These are phyloP conservation scores for Synodontis membranacea DNA, from an alignment of 2,113 vertebrate species.

Conservation along the genomic window DNA sequence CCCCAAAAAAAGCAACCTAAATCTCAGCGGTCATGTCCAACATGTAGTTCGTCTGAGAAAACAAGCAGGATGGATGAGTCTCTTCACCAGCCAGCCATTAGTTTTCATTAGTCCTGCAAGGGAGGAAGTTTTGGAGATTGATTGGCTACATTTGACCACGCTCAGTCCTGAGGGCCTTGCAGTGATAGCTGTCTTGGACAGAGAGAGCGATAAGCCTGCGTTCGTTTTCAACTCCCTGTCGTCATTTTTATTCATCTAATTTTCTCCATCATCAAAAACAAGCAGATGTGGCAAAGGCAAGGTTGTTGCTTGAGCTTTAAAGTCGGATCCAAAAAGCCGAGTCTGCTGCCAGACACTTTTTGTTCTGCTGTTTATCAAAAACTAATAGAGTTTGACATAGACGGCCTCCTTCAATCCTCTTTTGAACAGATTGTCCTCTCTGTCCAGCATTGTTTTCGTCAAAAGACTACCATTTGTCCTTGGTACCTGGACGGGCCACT, in stretches of 20 bases:
- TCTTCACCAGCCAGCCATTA: conserved; percentile 71
- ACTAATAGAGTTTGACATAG: conserved; percentile 15
- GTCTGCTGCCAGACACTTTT: conserved; percentile 16
- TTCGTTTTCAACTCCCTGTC: conserved; percentile 58
- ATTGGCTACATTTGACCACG: conserved; percentile 73
- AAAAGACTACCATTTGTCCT: conserved; percentile 4
- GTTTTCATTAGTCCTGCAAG: conserved; percentile 72
- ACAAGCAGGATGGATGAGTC: conserved; percentile 68
- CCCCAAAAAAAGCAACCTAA: neutral
- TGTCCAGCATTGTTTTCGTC: neutral
- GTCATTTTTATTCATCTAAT: conserved; percentile 71
- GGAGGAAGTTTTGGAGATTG: conserved; percentile 69
- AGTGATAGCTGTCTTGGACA: conserved; percentile 67
- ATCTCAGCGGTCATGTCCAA: conserved; percentile 19
- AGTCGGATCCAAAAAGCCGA: neutral
- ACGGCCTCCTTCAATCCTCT: neutral
- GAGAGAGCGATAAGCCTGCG: conserved; percentile 67
- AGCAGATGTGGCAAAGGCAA: conserved; percentile 63
- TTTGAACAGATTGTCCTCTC: neutral
- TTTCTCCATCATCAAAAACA: conserved; percentile 54
- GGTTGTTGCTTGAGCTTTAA: conserved; percentile 54
- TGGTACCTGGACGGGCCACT: neutral
- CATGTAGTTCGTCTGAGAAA: conserved; percentile 56
- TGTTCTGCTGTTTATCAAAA: conserved; percentile 20
- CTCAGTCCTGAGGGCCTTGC: conserved; percentile 69